These are phyloP conservation scores for Nycticorax nycticorax DNA, from an alignment of 2,113 vertebrate genomes.

Conservation along the genomic window DNA sequence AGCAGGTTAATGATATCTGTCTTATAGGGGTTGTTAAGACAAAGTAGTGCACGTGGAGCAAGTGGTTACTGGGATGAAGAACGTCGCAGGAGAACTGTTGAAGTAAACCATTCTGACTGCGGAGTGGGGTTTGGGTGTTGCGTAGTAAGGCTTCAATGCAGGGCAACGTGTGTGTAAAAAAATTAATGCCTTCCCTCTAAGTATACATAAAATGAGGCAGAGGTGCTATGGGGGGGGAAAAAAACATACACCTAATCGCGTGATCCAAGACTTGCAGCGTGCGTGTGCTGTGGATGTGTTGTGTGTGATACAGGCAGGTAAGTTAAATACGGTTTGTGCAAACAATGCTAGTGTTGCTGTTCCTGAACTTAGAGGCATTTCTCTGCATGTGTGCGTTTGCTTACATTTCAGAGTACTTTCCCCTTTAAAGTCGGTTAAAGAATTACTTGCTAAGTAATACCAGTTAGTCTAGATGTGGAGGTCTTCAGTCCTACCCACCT, in stretches of 20 bases:
- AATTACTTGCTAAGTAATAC: not conserved
- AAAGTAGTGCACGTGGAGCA: not conserved
- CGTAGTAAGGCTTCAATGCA: not conserved
- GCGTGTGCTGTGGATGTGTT: not conserved
- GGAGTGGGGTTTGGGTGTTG: not conserved
- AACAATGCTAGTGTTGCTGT: not conserved
- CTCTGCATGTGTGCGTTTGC: not conserved
- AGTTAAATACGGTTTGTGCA: not conserved
- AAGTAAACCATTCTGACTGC: not conserved
- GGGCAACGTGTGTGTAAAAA: not conserved
- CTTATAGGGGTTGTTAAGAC: not conserved
- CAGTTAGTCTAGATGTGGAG: not conserved
- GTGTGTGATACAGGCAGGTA: not conserved
- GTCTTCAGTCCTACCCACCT: not conserved
- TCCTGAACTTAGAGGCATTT: not conserved
- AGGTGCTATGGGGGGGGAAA: not conserved
- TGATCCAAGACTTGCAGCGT: not conserved
- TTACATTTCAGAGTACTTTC: not conserved
- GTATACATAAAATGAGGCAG: not conserved
- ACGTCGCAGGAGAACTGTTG: not conserved
- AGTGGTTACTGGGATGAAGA: not conserved
- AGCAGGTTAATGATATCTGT: not conserved
- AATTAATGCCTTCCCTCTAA: not conserved
- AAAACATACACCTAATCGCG: fast-evolving
- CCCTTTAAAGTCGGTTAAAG: not conserved